Percentiles rank a stretch among this genome's conserved stretches.
Evolutionary conservation across 2,113 vertebrate genomes (phyloP).

Genomic region (Cochlearius cochlearius): DNA sequence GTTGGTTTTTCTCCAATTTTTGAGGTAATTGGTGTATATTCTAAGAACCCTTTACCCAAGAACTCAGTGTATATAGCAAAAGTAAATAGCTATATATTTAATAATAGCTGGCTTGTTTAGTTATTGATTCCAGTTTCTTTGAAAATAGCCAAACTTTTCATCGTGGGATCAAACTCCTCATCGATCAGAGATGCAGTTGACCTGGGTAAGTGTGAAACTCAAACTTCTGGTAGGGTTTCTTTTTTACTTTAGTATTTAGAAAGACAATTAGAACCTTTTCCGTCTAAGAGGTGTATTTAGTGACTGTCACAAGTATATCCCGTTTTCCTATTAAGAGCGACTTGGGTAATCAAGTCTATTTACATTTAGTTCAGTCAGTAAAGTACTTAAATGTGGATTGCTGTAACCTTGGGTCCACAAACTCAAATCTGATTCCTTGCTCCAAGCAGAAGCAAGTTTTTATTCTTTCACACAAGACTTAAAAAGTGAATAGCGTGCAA

Average conservation of each 20-base stretch:
- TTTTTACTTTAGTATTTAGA: not conserved
- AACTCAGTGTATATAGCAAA: not conserved
- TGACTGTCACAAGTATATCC: not conserved
- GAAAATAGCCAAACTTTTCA: constrained; percentile 89
- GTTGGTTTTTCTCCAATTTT: not conserved
- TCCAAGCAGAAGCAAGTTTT: not conserved
- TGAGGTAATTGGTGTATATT: not conserved
- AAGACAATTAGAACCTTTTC: not conserved
- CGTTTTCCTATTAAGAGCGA: not conserved
- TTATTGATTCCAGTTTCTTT: constrained; percentile 52
- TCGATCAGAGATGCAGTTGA: constrained; percentile 87
- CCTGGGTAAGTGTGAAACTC: constrained; percentile 82
- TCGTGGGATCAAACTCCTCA: constrained; percentile 82
- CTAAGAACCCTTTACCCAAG: not conserved
- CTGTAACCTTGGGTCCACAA: not conserved
- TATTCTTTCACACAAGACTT: not conserved
- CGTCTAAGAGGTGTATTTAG: not conserved
- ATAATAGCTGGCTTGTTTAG: not conserved
- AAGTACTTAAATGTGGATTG: not conserved
- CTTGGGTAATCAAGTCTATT: not conserved
- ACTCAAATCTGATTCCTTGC: not conserved
- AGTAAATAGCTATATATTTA: not conserved
- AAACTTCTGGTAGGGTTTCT: not conserved
- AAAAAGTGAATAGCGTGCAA: not conserved
- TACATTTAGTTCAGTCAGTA: not conserved